Conservation (phyloP, 2,888 invertebrate species). For the Cantharis rufa region DNA sequence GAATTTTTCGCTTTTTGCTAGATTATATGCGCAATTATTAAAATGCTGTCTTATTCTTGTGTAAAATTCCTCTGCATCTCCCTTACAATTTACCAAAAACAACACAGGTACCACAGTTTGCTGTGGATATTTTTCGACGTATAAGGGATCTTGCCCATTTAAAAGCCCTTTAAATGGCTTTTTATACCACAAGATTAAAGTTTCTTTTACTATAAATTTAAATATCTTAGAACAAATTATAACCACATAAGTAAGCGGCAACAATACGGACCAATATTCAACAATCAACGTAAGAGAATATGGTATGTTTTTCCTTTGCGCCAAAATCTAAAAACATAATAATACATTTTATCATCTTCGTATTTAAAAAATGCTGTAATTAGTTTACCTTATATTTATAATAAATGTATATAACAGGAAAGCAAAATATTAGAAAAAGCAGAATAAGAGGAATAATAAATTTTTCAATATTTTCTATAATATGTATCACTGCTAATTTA, state of each 20-base stretch:
- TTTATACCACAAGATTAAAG: not conserved
- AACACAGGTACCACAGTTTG: not conserved
- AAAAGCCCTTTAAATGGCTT: not conserved
- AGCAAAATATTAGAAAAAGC: too few species aligned
- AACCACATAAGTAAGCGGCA: not conserved
- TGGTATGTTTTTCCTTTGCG: not conserved
- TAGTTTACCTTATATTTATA: not conserved
- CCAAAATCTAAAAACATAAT: not conserved
- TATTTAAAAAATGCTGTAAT: not conserved
- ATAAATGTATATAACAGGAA: not conserved
- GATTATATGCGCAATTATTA: not conserved
- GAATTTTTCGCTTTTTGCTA: not conserved
- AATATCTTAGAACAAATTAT: not conserved
- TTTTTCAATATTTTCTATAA: too few species aligned
- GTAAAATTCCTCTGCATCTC: not conserved
- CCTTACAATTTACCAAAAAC: not conserved
- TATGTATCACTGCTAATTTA: too few species aligned
- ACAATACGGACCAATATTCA: not conserved
- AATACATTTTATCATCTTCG: not conserved
- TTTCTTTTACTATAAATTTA: not conserved
- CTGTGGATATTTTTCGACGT: not conserved
- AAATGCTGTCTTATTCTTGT: not conserved
- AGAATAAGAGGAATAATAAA: too few species aligned
- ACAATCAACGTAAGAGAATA: not conserved
- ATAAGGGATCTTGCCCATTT: not conserved